Evolutionary conservation across 53 echinoderm and acorn worm species (phyloP), one percentile per base, ranked within the genome.

Genomic region (Apostichopus leukothele): DNA sequence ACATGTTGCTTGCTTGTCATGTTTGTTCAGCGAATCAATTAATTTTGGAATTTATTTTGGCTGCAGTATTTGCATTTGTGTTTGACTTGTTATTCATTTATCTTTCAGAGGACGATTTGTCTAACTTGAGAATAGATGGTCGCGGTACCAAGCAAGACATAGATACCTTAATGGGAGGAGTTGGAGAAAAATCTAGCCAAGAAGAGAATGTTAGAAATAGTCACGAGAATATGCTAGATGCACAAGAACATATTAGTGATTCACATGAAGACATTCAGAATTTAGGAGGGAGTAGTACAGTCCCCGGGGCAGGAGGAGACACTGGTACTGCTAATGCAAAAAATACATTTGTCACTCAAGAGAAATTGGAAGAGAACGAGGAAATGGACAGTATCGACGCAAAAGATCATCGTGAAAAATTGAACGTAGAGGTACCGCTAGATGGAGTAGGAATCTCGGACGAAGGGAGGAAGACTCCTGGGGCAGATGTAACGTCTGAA

Each of bases 281-380:
- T 51, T 26, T 51, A 26, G 16, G 18, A 3, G 54, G 1, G 79
- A 52, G 19, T 16, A 19, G 51, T 50, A 52, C 50, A 18, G 7
- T 5, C 18, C 51, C 79, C 16, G 5, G 79, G 6, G 79, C 11
- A 51, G 51, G n/a, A 19, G 79, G 79, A 52, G 79, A 53, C 53
- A 19, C 52, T 51, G 51, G 19, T 18, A 50, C 39, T 11, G 79
- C 50, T 27, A 18, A 50, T 50, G 11, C 16, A 8, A 18, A 11
- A 51, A 6, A 18, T 39, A 84, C 84, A 27, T 60, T 60, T 84
- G 84, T 60, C 5, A 79, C 79, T 52, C 52, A 79, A 79, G 79
- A 79, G 18, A 51, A 5, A 16, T 79, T 18, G 19, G n/a, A 79
- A 9, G 79, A 79, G 51, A 51, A n/a, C 50, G 79, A 79, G 16